Percentiles rank a stretch among this genome's conserved stretches.
Evolutionary conservation across 1,140 invertebrate genomes (phyloP).

Genomic region (Pachyrhynchus sulphureomaculatus): DNA sequence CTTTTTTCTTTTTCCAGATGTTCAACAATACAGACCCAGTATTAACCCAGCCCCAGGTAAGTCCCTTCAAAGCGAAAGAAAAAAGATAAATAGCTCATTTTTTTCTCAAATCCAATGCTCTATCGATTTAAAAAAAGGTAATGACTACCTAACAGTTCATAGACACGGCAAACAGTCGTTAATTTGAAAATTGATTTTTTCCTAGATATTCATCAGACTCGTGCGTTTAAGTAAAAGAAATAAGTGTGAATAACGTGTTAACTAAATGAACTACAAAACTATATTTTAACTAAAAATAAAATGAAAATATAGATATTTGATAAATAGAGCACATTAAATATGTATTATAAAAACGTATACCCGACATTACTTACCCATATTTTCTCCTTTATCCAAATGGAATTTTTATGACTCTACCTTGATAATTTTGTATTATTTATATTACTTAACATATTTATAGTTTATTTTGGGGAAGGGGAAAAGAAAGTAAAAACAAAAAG

Average conservation of each 20-base stretch:
- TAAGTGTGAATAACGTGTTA: constrained; percentile 24
- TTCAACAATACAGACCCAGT: constrained; percentile 14
- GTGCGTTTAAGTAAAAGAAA: constrained; percentile 1
- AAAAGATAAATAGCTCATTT: constrained; percentile 13
- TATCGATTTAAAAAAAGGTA: constrained; percentile 19
- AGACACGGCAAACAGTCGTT: constrained; percentile 29
- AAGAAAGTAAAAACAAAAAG: too few species aligned
- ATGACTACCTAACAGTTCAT: constrained; percentile 20
- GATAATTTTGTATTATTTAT: too few species aligned
- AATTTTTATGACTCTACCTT: too few species aligned
- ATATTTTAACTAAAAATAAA: background rate
- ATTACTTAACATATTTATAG: too few species aligned
- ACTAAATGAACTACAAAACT: constrained; percentile 13
- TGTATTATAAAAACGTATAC: too few species aligned
- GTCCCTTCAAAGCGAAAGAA: background rate
- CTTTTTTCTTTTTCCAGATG: constrained; percentile 28
- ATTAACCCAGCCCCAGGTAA: constrained; percentile 26
- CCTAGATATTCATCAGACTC: constrained; percentile 19
- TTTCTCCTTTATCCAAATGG: too few species aligned
- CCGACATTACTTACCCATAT: too few species aligned
- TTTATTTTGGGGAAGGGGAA: too few species aligned
- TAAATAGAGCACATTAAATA: too few species aligned
- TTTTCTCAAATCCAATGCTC: constrained; percentile 6
- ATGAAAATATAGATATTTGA: too few species aligned
- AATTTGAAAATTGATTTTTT: constrained; percentile 32